These are phyloP conservation scores for Antechinus flavipes DNA, from an alignment of 2,113 vertebrate genomes.

Conservation along the genomic window DNA sequence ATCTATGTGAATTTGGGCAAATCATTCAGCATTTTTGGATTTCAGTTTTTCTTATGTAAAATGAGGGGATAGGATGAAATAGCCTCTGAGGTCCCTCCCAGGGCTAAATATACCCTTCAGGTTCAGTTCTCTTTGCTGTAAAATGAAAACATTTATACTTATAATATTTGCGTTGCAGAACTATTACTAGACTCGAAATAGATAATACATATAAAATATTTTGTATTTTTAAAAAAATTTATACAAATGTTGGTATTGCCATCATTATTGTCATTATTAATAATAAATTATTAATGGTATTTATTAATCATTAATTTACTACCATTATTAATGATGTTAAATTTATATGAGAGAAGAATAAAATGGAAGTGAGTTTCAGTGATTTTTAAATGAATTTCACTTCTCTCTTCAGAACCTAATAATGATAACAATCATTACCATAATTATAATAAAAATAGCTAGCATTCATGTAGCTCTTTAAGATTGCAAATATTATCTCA, in stretches of 20 bases:
- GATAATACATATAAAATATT: not conserved
- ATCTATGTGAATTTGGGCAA: too few species aligned
- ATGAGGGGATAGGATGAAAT: too few species aligned
- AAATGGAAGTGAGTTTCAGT: not conserved
- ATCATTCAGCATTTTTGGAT: too few species aligned
- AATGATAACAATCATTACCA: not conserved
- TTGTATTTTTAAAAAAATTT: not conserved
- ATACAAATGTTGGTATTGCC: not conserved
- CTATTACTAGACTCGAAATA: not conserved
- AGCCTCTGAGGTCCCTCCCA: too few species aligned
- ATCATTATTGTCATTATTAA: not conserved
- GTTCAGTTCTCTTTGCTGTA: too few species aligned
- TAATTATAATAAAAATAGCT: not conserved
- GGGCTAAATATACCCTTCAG: too few species aligned
- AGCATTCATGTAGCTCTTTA: not conserved
- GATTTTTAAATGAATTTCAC: not conserved
- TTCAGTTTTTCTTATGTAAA: too few species aligned
- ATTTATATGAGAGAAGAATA: not conserved
- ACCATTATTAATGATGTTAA: not conserved
- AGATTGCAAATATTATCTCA: not conserved
- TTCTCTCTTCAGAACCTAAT: not conserved
- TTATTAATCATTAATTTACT: too few species aligned
- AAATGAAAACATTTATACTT: not conserved
- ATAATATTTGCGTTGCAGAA: not conserved
- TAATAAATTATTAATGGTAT: too few species aligned